Conservation (phyloP, 1,140 invertebrate species). For the Solenopsis fugax region DNA sequence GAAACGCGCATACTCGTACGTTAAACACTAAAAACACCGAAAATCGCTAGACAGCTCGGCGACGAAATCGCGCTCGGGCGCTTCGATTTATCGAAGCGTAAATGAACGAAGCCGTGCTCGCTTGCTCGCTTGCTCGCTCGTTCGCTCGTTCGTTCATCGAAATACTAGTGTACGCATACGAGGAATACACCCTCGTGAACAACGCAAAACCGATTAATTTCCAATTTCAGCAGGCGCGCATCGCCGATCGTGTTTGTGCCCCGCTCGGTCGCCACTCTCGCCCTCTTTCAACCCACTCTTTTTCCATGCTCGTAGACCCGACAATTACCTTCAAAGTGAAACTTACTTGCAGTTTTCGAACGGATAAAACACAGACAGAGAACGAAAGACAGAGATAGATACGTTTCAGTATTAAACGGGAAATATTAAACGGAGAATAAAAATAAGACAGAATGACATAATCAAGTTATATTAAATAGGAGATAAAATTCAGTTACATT, state of each 20-base stretch:
- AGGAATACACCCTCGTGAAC: slow-evolving; percentile 38
- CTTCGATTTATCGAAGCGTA: slow-evolving; percentile 48
- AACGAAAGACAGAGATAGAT: background rate
- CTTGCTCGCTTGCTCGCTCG: slow-evolving; percentile 15
- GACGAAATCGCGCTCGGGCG: slow-evolving; percentile 64
- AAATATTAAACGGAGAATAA: background rate
- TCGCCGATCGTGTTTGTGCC: slow-evolving; percentile 59
- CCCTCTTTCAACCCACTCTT: slow-evolving; percentile 28
- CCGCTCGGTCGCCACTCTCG: slow-evolving; percentile 43
- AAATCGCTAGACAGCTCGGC: slow-evolving; percentile 51
- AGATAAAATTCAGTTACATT: background rate
- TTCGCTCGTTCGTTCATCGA: slow-evolving; percentile 34
- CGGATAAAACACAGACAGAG: background rate
- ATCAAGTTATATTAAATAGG: background rate
- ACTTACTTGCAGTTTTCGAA: slow-evolving; percentile 40
- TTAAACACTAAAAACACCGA: slow-evolving; percentile 59
- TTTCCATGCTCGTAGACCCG: slow-evolving; percentile 25
- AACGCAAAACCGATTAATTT: slow-evolving; percentile 70
- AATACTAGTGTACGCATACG: slow-evolving; percentile 41
- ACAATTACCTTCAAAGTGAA: slow-evolving; percentile 50
- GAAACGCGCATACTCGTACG: slow-evolving; percentile 54
- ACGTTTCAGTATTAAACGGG: background rate
- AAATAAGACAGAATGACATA: background rate
- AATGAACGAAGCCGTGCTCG: slow-evolving; percentile 56
- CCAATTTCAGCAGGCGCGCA: slow-evolving; percentile 49